Base-by-base conservation (phyloP, 2,888 invertebrate genomes). In the Onthophagus sagittarius region DNA sequence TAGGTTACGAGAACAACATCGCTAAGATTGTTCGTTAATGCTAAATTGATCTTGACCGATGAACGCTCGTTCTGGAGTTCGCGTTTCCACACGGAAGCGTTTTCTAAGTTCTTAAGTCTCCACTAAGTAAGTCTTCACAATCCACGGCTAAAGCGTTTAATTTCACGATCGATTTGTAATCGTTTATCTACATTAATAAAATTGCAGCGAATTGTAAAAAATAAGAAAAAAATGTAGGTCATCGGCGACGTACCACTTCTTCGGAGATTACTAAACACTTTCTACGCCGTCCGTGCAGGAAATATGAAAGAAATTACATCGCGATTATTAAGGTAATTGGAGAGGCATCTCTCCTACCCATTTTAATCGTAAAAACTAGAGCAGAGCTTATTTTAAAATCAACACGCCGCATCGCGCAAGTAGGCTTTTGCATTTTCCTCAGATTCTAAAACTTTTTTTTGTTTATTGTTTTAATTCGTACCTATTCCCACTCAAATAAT, bases 1-100 rank as follows among this genome's bases (percentile, higher is more conserved):
- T 73, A 73, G 73, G 73, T 73, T 73, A 73, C 62, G 15, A 65
- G 73, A 73, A 71, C 73, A 73, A 67, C 67, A 67, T 67, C 67
- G 32, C 31, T 32, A 15, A 23, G 67, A 67, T 67, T 32, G 67
- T 67, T 67, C 67, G 32, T 67, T 67, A 67, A 67, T 67, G 32
- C 67, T 67, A 67, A 67, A 67, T 67, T 67, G 67, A 23, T 32
- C 31, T 32, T 67, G 67, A 53, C 39, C 39, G 39, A 53, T 53
- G 39, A 53, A 53, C 39, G 5, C 39, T 53, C 39, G 5, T 53
- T 53, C 39, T 53, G 39, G 39, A 53, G 39, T 11, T 53, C 39
- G 39, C 39, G 5, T 53, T 53, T 53, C 39, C 39, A 53, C 39
- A 9, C 11, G 39, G 39, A 53, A 7, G 33, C 33, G 33, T 33